Conservation (phyloP, 2,113 vertebrate genomes). For the Spheniscus mendiculus region DNA sequence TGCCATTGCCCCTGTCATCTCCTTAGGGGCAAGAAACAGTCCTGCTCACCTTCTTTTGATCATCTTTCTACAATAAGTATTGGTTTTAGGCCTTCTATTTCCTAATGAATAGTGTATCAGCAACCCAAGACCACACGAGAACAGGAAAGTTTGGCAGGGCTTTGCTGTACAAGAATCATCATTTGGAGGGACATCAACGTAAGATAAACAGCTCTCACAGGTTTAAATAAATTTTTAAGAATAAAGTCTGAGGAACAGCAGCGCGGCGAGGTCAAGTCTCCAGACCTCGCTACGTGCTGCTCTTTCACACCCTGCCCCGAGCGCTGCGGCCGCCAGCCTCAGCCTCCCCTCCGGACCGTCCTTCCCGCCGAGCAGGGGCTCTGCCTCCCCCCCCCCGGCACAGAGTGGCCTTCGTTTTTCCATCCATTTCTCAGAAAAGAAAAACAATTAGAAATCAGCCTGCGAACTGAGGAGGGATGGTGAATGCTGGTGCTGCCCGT, state of each 20-base stretch:
- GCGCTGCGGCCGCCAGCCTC: accelerated
- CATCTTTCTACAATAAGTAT: neutral
- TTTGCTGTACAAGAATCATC: neutral
- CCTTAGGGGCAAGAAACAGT: neutral
- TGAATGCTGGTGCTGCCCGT: neutral
- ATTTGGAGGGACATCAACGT: neutral
- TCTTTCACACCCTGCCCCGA: neutral
- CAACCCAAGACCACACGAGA: neutral
- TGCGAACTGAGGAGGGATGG: neutral
- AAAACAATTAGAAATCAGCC: neutral
- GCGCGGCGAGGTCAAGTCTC: neutral
- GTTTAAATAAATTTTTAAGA: neutral
- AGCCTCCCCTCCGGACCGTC: accelerated
- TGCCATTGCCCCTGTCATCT: neutral
- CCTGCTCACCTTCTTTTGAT: neutral
- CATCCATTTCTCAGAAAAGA: neutral
- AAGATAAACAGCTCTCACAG: neutral
- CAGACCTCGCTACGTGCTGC: neutral
- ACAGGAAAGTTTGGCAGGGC: neutral
- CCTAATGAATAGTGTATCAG: neutral
- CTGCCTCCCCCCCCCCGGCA: neutral
- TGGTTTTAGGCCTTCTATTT: neutral
- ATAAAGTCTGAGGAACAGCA: neutral
- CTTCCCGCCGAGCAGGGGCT: accelerated
- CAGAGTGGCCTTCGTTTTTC: accelerated